Evolutionary conservation across 2,888 invertebrate species (phyloP), one percentile per base, ranked within the genome.

Genomic region (Torymus texanus): DNA sequence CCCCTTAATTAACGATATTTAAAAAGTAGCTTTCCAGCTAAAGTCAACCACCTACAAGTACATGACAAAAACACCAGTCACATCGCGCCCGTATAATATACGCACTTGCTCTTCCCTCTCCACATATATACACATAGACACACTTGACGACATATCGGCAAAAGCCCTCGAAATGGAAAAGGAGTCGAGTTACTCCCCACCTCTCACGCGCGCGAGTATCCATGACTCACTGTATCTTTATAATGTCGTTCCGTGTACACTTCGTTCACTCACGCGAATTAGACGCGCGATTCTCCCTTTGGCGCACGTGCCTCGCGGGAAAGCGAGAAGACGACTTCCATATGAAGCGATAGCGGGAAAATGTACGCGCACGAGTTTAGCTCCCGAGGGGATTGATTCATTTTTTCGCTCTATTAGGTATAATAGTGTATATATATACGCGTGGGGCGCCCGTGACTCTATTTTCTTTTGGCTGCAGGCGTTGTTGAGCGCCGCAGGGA

Each of bases 161-260:
- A 53, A n/a, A 41, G 41, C 75, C 75, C 75, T 74, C 68, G 75
- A 75, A 78, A 72, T 66, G 75, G 65, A 63, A 70, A 79, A 65
- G 18, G 75, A 66, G 58, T 70, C 71, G 63, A 63, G 78, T 78
- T 75, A 75, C 41, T 41, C 8, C 8, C 41, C 10, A 8, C 41
- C 41, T 41, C 41, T 41, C 41, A 41, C 41, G 41, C 21, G 21
- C 75, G 59, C 63, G 1, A 67, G 53, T 53, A n/a, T 5, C 59
- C 61, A 56, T 79, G 79, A 79, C n/a, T 79, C 79, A 79, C 29
- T 53, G 11, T 13, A 1, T 21, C 29, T 53, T 4, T 13, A 1
- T 21, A 14, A 5, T 41, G 41, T 41, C 41, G 41, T 41, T 8
- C 8, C 41, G 41, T 8, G 8, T 8, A 41, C 41, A n/a, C n/a